Base-by-base conservation (phyloP, 2,113 vertebrate species). In the Prolemur simus region DNA sequence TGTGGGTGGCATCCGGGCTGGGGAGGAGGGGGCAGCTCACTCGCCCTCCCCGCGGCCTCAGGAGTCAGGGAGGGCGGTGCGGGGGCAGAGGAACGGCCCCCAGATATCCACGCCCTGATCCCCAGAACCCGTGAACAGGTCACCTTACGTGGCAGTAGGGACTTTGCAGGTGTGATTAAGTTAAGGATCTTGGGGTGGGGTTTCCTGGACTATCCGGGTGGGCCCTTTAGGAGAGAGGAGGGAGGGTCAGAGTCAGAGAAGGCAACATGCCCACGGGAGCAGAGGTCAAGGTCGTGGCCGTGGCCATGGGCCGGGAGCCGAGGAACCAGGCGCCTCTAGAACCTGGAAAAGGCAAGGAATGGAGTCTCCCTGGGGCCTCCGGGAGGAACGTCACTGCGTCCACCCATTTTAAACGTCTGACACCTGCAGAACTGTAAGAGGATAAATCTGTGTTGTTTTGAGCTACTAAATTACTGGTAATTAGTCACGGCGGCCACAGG, bases 391-490 rank as follows among this genome's bases (percentile, higher is more conserved):
- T 15, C 21, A 52, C 20, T 34, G 11, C 1, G 2, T 10, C 4
- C 32, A 4, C 54, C 54, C 25, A 0, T 29, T 27, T 25, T 21
- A 10, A 29, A 45, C 66, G 5, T 12, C 49, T 14, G 77, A 47
- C 52, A 3, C 9, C 29, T 29, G 14, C 32, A 6, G 23, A 9
- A 13, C 49, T 4, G 14, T 14, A 7, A n/a, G 66, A 6, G 8
- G 2, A 18, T 15, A 11, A 1, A 23, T n/a, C 5, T 9, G 3
- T 5, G 54, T 2, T 2, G 20, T 54, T 49, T 12, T 8, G 14
- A 52, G 47, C 15, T 5, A 0, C 54, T 0, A 5, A 9, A 34
- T 64, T 47, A 3, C 0, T 1, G 6, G 45, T 6, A 5, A 20
- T 34, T 8, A 13, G 80, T 52, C 39, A 21, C 0, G 12, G 66